Evolutionary conservation across 2,888 invertebrate species (phyloP).

Genomic region (Drosophila quasianomalipes): DNA sequence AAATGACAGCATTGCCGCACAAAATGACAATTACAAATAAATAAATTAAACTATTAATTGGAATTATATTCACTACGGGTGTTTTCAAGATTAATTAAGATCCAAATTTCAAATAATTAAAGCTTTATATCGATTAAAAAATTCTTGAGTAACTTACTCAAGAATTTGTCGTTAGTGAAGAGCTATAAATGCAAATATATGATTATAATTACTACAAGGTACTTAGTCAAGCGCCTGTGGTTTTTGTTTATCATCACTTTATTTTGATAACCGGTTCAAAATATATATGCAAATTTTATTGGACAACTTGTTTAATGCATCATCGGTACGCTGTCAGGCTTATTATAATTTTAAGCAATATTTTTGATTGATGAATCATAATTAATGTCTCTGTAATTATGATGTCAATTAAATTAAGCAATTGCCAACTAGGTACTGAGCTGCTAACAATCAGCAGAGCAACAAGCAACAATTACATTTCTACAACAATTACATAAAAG

Average conservation of each 20-base stretch:
- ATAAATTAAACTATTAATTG: background rate
- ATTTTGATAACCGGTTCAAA: background rate
- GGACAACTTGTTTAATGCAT: slow-evolving; percentile 6
- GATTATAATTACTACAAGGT: background rate
- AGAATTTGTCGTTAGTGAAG: background rate
- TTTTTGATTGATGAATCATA: background rate
- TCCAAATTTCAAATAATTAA: background rate
- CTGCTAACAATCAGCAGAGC: slow-evolving; percentile 4
- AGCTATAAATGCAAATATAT: background rate
- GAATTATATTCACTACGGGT: background rate
- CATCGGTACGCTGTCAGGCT: background rate
- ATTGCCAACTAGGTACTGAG: slow-evolving; percentile 28
- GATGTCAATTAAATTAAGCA: slow-evolving; percentile 22
- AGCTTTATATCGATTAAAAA: background rate
- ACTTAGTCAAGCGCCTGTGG: background rate
- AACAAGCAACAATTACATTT: slow-evolving; percentile 13
- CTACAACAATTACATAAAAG: slow-evolving; percentile 28
- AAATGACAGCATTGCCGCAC: background rate
- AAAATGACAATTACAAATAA: background rate
- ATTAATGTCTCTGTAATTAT: background rate
- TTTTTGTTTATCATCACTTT: background rate
- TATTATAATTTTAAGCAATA: background rate
- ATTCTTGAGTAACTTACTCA: background rate
- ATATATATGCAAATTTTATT: slow-evolving; percentile 2
- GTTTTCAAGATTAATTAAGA: background rate